These are phyloP conservation scores for Drepanosiphum platanoidis DNA, from an alignment of 2,888 invertebrate genomes.

Conservation along the genomic window DNA sequence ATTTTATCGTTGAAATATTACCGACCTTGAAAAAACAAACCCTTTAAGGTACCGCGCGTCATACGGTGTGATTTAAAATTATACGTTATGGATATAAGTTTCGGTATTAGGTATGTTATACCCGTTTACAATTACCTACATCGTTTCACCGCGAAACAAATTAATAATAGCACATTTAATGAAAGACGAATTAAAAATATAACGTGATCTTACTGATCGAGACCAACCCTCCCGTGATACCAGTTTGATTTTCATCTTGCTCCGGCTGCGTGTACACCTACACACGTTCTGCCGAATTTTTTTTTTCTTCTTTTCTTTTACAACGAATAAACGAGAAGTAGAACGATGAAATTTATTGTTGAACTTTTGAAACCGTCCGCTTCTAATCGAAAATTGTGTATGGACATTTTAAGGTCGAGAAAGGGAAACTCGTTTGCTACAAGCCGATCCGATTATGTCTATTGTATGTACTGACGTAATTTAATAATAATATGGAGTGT, in stretches of 20 bases:
- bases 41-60: not conserved
- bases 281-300: not conserved
- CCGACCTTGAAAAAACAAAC: slow-evolving; percentile 29
- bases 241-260: not conserved
- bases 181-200: not conserved
- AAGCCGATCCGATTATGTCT: slow-evolving; percentile 34
- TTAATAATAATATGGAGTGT: slow-evolving; percentile 27
- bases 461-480: slow-evolving; percentile 35
- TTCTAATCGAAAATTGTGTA: slow-evolving; percentile 23
- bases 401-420: slow-evolving; percentile 17
- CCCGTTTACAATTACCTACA: not conserved
- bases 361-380: not conserved
- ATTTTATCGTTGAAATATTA: slow-evolving; percentile 1
- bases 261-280: not conserved
- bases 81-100: slow-evolving; percentile 7
- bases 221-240: not conserved
- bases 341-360: not conserved
- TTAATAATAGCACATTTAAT: not conserved
- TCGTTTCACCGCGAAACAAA: not conserved
- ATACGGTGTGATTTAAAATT: slow-evolving; percentile 5
- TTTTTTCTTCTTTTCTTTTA: not conserved
- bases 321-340: not conserved
- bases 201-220: not conserved
- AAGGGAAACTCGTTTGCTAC: slow-evolving; percentile 40
- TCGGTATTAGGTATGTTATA: not conserved